phyloP scores from a whole-genome alignment of 2,113 vertebrate species.

The Hemiprocne comata region DNA sequence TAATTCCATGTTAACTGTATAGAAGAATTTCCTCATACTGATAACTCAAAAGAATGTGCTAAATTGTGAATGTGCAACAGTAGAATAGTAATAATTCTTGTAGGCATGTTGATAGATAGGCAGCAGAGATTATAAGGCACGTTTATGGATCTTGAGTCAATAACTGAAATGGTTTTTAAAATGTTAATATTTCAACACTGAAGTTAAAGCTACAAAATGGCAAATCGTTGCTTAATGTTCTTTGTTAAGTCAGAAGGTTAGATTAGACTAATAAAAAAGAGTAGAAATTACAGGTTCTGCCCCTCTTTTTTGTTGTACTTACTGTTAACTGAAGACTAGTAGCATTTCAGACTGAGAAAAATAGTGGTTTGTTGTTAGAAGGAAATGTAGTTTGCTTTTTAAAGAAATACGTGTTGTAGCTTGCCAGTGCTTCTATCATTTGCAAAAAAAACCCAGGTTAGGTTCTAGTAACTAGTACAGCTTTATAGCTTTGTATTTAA shows the following conservation, averaged over 20 bases:
- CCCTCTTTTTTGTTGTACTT: not conserved
- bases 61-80: not conserved
- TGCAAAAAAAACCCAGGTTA: not conserved
- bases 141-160: not conserved
- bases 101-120: not conserved
- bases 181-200: not conserved
- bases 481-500: not conserved
- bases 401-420: not conserved
- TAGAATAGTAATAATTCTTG: not conserved
- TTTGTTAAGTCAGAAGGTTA: not conserved
- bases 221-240: not conserved
- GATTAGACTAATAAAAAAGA: not conserved
- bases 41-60: not conserved
- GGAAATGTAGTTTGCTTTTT: not conserved
- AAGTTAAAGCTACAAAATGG: not conserved
- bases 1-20: not conserved
- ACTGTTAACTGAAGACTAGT: not conserved
- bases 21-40: not conserved
- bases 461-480: not conserved
- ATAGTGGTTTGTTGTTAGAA: not conserved
- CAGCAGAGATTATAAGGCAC: not conserved
- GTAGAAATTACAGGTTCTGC: not conserved
- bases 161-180: not conserved
- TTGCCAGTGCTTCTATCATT: not conserved
- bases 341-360: not conserved